Evolutionary conservation across 2,888 invertebrate species (phyloP).

Genomic region (Brachypalpus laphriformis): DNA sequence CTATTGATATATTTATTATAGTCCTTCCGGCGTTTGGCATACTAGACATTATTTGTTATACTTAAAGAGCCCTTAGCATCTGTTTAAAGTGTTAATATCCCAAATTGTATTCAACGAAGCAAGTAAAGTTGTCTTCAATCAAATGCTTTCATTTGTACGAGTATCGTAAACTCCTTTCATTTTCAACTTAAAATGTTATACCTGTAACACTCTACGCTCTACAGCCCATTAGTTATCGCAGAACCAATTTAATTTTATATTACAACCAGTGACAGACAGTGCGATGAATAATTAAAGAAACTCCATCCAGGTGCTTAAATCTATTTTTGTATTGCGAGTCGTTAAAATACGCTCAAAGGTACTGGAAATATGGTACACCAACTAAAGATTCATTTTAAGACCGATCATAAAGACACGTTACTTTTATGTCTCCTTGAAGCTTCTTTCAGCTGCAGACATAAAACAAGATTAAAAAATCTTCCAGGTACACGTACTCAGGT

Average conservation of each 20-base stretch:
- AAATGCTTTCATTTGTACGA: neutral
- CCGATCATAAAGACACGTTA: conserved; percentile 16
- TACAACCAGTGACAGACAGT: conserved; percentile 1
- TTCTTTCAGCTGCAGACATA: neutral
- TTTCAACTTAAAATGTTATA: neutral
- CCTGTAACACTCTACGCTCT: neutral
- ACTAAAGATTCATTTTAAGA: conserved; percentile 8
- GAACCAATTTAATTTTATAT: neutral
- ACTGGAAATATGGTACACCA: conserved; percentile 12
- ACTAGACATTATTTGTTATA: no score
- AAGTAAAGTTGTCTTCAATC: neutral
- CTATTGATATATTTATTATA: no score
- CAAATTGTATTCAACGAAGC: neutral
- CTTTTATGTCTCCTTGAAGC: conserved; percentile 14
- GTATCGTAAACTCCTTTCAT: neutral
- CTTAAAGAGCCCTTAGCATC: no score
- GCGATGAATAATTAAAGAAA: conserved; percentile 38
- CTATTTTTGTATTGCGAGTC: conserved; percentile 14
- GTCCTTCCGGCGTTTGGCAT: no score
- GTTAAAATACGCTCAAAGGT: conserved; percentile 20
- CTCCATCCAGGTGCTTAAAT: conserved; percentile 3
- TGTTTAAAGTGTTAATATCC: neutral
- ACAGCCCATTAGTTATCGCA: neutral
- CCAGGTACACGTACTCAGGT: neutral
- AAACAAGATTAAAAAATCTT: conserved; percentile 21